Evolutionary conservation across 2,113 vertebrate genomes (phyloP).

Genomic region (Mustela nigripes): DNA sequence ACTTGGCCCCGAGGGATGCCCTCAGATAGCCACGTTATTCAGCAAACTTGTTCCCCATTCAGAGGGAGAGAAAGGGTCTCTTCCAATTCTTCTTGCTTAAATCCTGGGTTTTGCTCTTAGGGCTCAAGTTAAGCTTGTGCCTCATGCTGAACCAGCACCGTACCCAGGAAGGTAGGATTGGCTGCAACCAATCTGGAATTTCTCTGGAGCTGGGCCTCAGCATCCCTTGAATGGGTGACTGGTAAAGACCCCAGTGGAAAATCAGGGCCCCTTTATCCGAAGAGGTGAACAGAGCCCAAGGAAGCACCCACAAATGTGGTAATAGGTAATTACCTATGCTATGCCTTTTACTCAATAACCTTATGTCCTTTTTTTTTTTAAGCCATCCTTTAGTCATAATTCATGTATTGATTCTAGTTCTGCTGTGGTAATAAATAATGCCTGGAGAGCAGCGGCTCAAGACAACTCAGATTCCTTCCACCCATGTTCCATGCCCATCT

Average conservation of each 20-base stretch:
- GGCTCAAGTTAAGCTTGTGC: neutral
- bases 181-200: neutral
- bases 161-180: neutral
- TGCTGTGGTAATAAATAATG: neutral
- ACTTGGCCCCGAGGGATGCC: too few species aligned
- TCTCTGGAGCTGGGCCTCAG: neutral
- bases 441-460: neutral
- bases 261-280: neutral
- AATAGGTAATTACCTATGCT: too few species aligned
- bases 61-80: too few species aligned
- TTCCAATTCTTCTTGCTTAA: neutral
- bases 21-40: neutral
- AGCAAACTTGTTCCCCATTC: neutral
- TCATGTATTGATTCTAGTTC: neutral
- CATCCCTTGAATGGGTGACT: too few species aligned
- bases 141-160: neutral
- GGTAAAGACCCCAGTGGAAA: neutral
- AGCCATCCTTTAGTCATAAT: neutral
- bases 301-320: neutral
- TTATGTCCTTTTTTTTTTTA: neutral
- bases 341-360: neutral
- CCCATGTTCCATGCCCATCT: too few species aligned
- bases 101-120: neutral
- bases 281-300: neutral
- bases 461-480: neutral